Base-by-base conservation (phyloP, 1,140 invertebrate species). In the Papilio dardanus region DNA sequence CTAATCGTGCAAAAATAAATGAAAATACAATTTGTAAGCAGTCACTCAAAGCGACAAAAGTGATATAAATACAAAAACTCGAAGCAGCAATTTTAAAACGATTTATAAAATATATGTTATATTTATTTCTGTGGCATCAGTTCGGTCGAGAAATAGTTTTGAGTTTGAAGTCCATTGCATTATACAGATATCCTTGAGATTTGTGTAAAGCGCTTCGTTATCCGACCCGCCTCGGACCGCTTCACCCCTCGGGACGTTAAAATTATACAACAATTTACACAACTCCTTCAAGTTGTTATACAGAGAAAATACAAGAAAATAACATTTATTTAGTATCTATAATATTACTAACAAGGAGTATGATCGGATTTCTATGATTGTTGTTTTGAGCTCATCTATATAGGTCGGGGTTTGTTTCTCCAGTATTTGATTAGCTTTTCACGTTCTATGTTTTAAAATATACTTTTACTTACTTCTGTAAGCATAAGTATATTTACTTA, bases 151-250 rank as follows among this genome's bases (percentile, higher is more conserved):
- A 62, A 62, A 62, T 62, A 62, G 54, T 62, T 62, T 62, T 14
- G 54, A 62, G 54, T 62, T 62, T 62, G 54, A 62, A 62, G 54
- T 62, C 54, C 54, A 62, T 62, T 62, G 54, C 24, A 62, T 62
- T 62, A 62, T 62, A 62, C 21, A 62, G 54, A 62, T 62, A 62
- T 62, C 54, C 54, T 62, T 12, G 54, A 62, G 54, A 24, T 62
- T 62, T 62, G 21, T 62, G 54, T 24, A 62, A 62, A 62, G 54
- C 54, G 24, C 54, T 62, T 62, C 54, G 24, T 62, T 62, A 62
- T 62, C 54, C 54, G 54, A 30, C 54, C 24, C 24, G 54, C 2
- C 24, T 30, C 24, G 54, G 24, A 28, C 54, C 54, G 54, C 54
- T 62, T 28, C 14, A 14, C n/a, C 24, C 30, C 54, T 54, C 54